These are phyloP conservation scores for Madoqua kirkii DNA, from an alignment of 2,113 vertebrate species.

Conservation along the genomic window DNA sequence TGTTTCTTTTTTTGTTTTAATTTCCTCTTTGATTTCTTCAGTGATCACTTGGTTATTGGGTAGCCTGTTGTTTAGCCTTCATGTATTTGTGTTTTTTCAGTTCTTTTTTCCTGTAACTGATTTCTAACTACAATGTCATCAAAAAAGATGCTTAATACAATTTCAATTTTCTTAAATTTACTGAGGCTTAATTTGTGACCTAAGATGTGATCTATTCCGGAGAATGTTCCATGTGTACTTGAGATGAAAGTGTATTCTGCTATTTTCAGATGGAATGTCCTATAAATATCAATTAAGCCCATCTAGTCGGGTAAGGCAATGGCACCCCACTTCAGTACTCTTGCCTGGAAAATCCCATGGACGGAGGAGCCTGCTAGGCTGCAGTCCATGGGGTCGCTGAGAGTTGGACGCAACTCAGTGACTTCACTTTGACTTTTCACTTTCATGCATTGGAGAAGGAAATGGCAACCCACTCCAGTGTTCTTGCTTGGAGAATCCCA, in stretches of 20 bases:
- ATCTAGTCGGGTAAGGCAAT: not conserved
- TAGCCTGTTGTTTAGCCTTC: not conserved
- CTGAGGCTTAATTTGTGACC: not conserved
- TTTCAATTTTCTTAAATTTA: not conserved
- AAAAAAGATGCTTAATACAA: not conserved
- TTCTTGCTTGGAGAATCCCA: too few relatives aligned
- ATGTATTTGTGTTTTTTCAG: not conserved
- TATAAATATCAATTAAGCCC: not conserved
- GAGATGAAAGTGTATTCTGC: not conserved
- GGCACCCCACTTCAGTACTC: too few relatives aligned
- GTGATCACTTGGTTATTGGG: not conserved
- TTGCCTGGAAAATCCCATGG: too few relatives aligned
- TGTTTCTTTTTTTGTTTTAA: not conserved
- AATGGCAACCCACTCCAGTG: too few relatives aligned
- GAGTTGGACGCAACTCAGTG: too few relatives aligned
- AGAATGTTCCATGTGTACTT: not conserved
- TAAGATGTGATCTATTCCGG: not conserved
- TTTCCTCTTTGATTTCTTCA: not conserved
- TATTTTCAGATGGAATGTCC: not conserved
- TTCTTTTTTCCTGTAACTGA: not conserved
- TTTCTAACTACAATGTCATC: not conserved
- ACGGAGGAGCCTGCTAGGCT: too few relatives aligned
- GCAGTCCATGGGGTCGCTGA: too few relatives aligned
- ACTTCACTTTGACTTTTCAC: too few relatives aligned
- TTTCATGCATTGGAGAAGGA: too few relatives aligned